These are phyloP conservation scores for Heliconius hewitsoni DNA, from an alignment of 1,140 invertebrate species.

Conservation along the genomic window DNA sequence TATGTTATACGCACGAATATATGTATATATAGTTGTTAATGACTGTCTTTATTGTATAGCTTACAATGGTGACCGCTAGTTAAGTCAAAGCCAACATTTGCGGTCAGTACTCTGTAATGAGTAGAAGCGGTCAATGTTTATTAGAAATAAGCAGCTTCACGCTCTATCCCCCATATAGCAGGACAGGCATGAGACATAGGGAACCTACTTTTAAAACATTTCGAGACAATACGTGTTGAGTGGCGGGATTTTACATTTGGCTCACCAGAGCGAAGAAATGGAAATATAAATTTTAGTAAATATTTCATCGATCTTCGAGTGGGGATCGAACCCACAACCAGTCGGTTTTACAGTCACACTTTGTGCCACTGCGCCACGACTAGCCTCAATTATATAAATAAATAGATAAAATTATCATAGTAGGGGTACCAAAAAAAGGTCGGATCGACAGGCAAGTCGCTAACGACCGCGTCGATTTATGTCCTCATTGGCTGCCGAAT, in stretches of 20 bases:
- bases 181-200: no score
- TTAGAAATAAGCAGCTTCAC: neutral
- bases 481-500: slow-evolving; percentile 30
- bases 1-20: neutral
- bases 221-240: no score
- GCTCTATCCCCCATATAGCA: no score
- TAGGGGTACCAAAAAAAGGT: slow-evolving; percentile 35
- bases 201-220: no score
- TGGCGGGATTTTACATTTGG: no score
- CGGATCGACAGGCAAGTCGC: slow-evolving; percentile 29
- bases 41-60: neutral
- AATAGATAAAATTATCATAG: neutral
- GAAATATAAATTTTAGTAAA: no score
- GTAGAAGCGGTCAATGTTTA: neutral
- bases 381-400: neutral
- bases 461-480: slow-evolving; percentile 40
- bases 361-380: no score
- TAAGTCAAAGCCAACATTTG: slow-evolving; percentile 7
- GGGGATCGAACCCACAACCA: no score
- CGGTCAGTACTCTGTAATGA: neutral
- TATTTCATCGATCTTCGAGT: no score
- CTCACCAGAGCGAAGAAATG: no score
- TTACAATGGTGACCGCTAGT: slow-evolving; percentile 15
- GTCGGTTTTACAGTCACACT: no score
- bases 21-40: neutral